Evolutionary conservation across 2,888 invertebrate species (phyloP).

Genomic region (Mythimna impura): DNA sequence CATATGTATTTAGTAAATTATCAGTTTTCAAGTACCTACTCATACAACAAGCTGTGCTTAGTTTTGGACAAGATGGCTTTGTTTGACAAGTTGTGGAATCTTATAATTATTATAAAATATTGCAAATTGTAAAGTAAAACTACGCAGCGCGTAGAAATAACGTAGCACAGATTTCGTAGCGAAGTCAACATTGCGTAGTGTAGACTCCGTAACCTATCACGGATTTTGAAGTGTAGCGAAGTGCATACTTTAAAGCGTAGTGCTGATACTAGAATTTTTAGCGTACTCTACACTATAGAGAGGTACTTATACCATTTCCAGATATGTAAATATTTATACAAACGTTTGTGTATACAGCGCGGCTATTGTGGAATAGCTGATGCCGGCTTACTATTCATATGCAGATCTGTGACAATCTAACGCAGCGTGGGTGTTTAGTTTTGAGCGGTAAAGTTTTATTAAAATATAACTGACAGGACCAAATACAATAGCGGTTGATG

Average conservation of each 20-base stretch:
- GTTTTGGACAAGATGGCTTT: too few relatives aligned
- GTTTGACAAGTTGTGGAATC: too few relatives aligned
- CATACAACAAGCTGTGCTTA: too few relatives aligned
- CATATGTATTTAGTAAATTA: too few relatives aligned
- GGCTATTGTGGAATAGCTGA: slow-evolving; percentile 33
- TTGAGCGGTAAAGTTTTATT: slow-evolving; percentile 18
- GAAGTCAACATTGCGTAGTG: background rate
- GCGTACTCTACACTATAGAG: background rate
- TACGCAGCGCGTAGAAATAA: background rate
- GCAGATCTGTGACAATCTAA: slow-evolving; percentile 43
- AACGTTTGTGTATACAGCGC: slow-evolving; percentile 44
- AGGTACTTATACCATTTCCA: background rate
- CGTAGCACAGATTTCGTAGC: background rate
- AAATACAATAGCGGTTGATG: background rate
- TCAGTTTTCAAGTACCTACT: too few relatives aligned
- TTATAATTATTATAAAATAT: too few relatives aligned
- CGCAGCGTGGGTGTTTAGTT: slow-evolving; percentile 18
- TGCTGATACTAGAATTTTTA: background rate
- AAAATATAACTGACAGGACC: slow-evolving; percentile 9
- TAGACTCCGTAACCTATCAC: background rate
- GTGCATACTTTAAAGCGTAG: background rate
- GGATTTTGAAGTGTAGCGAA: background rate
- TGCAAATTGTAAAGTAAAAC: background rate
- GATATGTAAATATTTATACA: slow-evolving; percentile 46
- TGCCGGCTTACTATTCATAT: slow-evolving; percentile 52